Conservation (phyloP, 2,113 vertebrate species). For the Trematocara nigrifrons region DNA sequence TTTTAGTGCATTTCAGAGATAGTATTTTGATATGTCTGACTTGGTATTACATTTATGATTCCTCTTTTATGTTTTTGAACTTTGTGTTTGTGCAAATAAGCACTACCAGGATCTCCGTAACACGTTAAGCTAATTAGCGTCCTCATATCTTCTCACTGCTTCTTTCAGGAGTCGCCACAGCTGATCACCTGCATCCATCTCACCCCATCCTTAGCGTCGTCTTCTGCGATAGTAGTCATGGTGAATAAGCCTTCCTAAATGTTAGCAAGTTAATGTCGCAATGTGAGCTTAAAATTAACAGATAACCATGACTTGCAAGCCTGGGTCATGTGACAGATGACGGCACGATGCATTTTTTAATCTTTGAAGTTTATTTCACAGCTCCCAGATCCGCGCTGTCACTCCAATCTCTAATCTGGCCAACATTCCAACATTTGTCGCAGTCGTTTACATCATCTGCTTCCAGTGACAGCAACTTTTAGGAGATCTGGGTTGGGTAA, state of each 20-base stretch:
- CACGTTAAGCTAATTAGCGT: background rate
- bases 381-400: background rate
- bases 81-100: background rate
- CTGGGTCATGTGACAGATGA: background rate
- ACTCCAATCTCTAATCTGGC: background rate
- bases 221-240: background rate
- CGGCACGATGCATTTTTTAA: fast-evolving
- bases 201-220: background rate
- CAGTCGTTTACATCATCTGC: background rate
- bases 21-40: background rate
- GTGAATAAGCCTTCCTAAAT: background rate
- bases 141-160: background rate
- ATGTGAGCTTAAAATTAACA: background rate
- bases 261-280: background rate
- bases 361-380: background rate
- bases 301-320: background rate
- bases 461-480: background rate
- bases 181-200: background rate
- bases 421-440: background rate
- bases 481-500: background rate
- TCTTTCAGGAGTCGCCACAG: background rate
- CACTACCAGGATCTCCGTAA: fast-evolving
- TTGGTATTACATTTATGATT: background rate
- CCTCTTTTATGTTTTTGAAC: background rate
- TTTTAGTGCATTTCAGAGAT: background rate